These are phyloP conservation scores for Cyclina sinensis DNA, from an alignment of 1,140 invertebrate species.

Conservation along the genomic window DNA sequence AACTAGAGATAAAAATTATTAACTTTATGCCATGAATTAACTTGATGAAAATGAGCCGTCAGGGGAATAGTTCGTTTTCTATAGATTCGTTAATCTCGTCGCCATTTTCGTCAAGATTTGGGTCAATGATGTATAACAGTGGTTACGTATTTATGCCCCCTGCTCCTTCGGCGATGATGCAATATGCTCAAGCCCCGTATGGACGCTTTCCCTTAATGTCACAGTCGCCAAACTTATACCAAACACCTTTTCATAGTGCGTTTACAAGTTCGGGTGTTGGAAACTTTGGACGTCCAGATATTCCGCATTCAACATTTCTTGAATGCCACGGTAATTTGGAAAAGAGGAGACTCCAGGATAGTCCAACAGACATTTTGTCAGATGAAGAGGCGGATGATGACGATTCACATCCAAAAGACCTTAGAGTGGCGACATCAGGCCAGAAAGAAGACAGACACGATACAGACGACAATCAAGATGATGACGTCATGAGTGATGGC, in stretches of 20 bases:
- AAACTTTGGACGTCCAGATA: slow-evolving; percentile 30
- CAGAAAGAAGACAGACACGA: neutral
- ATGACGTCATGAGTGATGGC: slow-evolving; percentile 24
- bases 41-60: slow-evolving; percentile 33
- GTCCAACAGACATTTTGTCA: neutral
- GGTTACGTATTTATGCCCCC: slow-evolving; percentile 70
- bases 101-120: slow-evolving; percentile 54
- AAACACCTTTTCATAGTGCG: slow-evolving; percentile 41
- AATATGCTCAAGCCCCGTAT: neutral
- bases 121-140: slow-evolving; percentile 66
- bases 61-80: slow-evolving; percentile 71
- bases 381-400: slow-evolving; percentile 22
- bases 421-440: neutral
- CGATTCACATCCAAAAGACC: slow-evolving; percentile 26
- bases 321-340: slow-evolving; percentile 14
- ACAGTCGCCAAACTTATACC: neutral
- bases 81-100: slow-evolving; percentile 71
- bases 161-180: slow-evolving; percentile 27
- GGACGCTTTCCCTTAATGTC: neutral
- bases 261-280: slow-evolving; percentile 13
- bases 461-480: slow-evolving; percentile 3
- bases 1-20: too few relatives aligned
- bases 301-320: slow-evolving; percentile 22
- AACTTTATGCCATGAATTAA: too few relatives aligned
- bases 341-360: neutral